Percentiles rank a stretch among this genome's conserved stretches.
phyloP scores from a whole-genome alignment of 2,113 vertebrate species.

The Rhadina sibilatrix region DNA sequence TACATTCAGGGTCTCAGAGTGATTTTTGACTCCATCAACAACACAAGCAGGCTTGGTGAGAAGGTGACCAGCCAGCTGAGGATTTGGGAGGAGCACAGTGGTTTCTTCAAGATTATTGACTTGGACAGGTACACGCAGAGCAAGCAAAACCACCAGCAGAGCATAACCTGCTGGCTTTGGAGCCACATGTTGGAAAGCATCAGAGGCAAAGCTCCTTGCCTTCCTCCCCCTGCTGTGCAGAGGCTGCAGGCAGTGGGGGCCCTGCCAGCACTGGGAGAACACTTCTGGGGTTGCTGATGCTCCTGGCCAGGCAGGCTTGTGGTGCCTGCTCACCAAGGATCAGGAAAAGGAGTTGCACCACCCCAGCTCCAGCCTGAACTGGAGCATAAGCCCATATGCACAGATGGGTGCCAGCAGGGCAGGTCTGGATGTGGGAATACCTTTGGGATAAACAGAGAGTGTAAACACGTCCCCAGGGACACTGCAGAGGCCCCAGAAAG shows the following conservation, averaged over 20 bases:
- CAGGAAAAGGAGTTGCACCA: not conserved
- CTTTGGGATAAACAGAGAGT: not conserved
- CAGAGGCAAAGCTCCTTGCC: not conserved
- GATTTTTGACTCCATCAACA: not conserved
- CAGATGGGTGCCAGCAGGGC: not conserved
- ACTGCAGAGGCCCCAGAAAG: rapidly evolving
- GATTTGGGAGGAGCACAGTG: not conserved
- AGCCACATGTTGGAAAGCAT: not conserved
- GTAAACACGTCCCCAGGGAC: rapidly evolving
- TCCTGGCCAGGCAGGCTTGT: not conserved
- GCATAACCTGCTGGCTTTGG: not conserved
- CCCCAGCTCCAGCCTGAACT: not conserved
- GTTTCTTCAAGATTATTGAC: not conserved
- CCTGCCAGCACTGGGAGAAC: not conserved
- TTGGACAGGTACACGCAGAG: rapidly evolving
- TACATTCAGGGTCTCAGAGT: not conserved
- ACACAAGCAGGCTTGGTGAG: not conserved
- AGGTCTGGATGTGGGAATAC: not conserved
- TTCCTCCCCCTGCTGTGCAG: not conserved
- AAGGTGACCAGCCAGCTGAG: not conserved
- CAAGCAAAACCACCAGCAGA: not conserved
- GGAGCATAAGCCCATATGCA: rapidly evolving
- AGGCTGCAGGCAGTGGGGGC: rapidly evolving
- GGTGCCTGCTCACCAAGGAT: too few species aligned
- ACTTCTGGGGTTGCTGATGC: not conserved